phyloP scores from a whole-genome alignment of 2,888 invertebrate genomes.

The Drosophila rellima region DNA sequence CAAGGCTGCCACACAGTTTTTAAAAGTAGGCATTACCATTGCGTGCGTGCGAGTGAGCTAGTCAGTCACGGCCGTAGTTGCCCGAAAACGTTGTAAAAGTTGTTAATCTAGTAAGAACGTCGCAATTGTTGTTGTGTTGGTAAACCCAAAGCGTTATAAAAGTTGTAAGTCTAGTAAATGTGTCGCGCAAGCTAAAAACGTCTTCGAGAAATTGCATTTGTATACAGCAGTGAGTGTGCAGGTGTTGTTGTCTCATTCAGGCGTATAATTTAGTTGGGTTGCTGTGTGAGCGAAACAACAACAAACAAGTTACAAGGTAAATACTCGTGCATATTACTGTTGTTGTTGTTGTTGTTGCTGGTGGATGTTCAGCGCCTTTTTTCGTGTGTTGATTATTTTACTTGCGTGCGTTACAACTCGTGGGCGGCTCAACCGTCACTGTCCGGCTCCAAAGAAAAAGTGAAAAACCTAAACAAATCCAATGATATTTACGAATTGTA shows the following conservation, averaged over 20 bases:
- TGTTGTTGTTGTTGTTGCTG: constrained; percentile 65
- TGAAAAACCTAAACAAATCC: not conserved
- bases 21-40: too few species aligned
- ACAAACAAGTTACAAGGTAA: constrained; percentile 81
- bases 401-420: constrained; percentile 76
- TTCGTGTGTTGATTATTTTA: constrained; percentile 76
- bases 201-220: constrained; percentile 60
- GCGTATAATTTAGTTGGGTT: constrained; percentile 58
- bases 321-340: constrained; percentile 68
- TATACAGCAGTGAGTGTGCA: constrained; percentile 55
- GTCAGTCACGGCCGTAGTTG: constrained; percentile 44
- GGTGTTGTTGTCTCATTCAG: constrained; percentile 73
- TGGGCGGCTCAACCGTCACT: constrained; percentile 64
- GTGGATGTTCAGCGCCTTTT: constrained; percentile 81
- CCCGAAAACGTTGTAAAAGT: constrained; percentile 43
- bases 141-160: constrained; percentile 12
- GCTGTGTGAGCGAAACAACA: constrained; percentile 79
- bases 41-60: too few species aligned
- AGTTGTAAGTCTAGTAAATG: constrained; percentile 29
- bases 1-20: too few species aligned
- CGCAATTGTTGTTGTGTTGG: constrained; percentile 3
- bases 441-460: constrained; percentile 32
- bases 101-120: constrained; percentile 18
- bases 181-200: constrained; percentile 45
- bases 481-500: not conserved